These are phyloP conservation scores for Caenorhabditis sp. DNA, from an alignment of 2,888 invertebrate genomes.

Conservation along the genomic window DNA sequence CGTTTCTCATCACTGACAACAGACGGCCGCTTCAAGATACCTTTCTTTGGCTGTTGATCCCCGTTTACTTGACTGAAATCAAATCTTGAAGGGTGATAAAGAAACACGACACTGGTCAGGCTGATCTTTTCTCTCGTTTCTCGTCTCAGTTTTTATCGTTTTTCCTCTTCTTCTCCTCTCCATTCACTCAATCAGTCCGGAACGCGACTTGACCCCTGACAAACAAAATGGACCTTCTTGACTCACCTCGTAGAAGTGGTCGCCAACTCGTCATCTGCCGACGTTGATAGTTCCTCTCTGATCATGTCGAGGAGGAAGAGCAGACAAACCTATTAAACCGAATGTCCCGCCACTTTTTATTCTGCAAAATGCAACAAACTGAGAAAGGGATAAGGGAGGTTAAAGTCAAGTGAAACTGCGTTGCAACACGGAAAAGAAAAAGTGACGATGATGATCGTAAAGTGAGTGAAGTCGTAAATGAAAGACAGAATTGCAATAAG, in stretches of 20 bases:
- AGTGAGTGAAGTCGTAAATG: conserved; percentile 50
- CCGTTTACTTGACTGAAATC: conserved; percentile 57
- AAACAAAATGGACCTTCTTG: conserved; percentile 34
- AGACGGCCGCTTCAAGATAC: conserved; percentile 76
- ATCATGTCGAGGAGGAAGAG: conserved; percentile 46
- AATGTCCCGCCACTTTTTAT: conserved; percentile 58
- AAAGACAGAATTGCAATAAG: conserved; percentile 24
- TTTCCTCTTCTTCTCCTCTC: neutral
- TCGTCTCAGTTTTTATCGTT: neutral
- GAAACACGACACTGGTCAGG: too few species aligned
- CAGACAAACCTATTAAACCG: conserved; percentile 42
- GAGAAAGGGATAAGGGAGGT: too few species aligned
- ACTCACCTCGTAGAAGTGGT: conserved; percentile 63
- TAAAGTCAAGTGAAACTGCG: conserved; percentile 22
- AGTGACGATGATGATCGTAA: conserved; percentile 46
- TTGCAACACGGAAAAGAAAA: conserved; percentile 25
- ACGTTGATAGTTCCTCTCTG: conserved; percentile 54
- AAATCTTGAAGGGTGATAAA: conserved; percentile 2
- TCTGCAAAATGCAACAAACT: conserved; percentile 22
- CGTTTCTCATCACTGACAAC: conserved; percentile 57
- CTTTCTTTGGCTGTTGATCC: conserved; percentile 71
- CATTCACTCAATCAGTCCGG: conserved; percentile 4
- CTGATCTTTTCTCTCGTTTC: neutral
- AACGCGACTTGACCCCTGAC: conserved; percentile 13
- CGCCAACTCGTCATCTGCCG: conserved; percentile 63